Base-by-base conservation (phyloP, 2,888 invertebrate species). In the Dryococelus australis region DNA sequence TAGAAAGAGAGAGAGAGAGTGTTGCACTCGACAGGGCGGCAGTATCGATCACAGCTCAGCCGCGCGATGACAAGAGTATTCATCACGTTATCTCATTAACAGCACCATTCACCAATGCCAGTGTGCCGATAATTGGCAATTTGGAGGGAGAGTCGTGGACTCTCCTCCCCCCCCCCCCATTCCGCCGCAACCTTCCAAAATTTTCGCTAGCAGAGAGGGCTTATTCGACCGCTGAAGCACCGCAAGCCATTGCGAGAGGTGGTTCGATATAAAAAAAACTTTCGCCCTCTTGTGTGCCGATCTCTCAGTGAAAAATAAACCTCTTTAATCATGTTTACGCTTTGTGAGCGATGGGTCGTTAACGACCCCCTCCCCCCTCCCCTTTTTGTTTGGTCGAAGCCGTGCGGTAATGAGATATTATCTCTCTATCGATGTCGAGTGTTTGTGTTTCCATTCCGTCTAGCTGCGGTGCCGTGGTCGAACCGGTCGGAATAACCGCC, bases 61-160 rank as follows among this genome's bases (percentile, higher is more conserved):
- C 65, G 20, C 65, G 65, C 65, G 65, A 65, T 65, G 65, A 65
- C 65, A 65, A 65, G 65, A 65, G n/a, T 65, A 65, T 65, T 65
- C 65, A 65, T 65, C 65, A 65, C 65, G 65, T 65, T 65, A 65
- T 65, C 65, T 65, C 65, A 65, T 65, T 65, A 65, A 65, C 65
- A 65, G 65, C 65, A n/a, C 24, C 65, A 65, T 65, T 65, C 65
- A 16, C 65, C 65, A 24, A 8, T 24, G 65, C 65, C 65, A 0
- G 65, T 65, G 65, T 24, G 65, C 65, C 65, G 65, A 65, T 65
- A 65, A 65, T 65, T 65, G 65, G 24, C 65, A 65, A 65, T 65
- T 65, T 65, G 65, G 24, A 65, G 65, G 24, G 65, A 65, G 65
- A 65, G 51, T 10, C 65, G 65, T 16, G 20, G 24, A 20, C 65